Base-by-base conservation (phyloP, 2,113 vertebrate genomes). In the Sialia sialis region DNA sequence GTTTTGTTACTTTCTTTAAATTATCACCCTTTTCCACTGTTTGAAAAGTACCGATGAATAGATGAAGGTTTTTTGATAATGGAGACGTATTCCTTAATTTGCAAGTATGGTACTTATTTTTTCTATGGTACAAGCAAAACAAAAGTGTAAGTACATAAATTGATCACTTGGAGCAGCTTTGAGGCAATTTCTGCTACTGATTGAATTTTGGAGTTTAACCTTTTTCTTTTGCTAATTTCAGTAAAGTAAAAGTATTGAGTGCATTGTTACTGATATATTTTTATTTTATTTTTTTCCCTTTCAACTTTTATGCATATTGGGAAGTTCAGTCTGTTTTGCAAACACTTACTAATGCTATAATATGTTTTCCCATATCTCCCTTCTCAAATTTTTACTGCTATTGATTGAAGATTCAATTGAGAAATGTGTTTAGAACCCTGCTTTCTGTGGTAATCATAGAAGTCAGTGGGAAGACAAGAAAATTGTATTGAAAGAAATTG, bases 381-480 rank as follows among this genome's bases (percentile, higher is more conserved):
- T 83, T 97, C 96, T 97, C 93, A 97, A 96, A 95, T 97, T 98
- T 98, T 98, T 97, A 89, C 96, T 7, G 78, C 96, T 98, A 98
- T 98, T 98, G 98, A 98, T 98, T 98, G 98, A 98, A 92, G 94
- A 98, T 98, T 98, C 98, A 98, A 90, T 98, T 98, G 97, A 98
- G 97, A 98, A 98, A 97, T 97, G 97, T 98, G 95, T 98, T 98
- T 98, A 98, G 98, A 98, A 98, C 97, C 97, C 95, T 97, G 98
- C 97, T 98, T 98, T 98, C 97, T 89, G 91, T 97, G 93, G 97
- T 98, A 98, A 98, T 98, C 98, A 98, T 94, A 97, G 96, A 98
- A 98, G 98, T 98, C 98, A 98, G 98, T 98, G 98, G 98, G 98
- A 97, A 98, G 98, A 98, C 98, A 98, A 98, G 98, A 98, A 98